phyloP scores from a whole-genome alignment of 2,113 vertebrate species.

The Dendrocopos noguchii region DNA sequence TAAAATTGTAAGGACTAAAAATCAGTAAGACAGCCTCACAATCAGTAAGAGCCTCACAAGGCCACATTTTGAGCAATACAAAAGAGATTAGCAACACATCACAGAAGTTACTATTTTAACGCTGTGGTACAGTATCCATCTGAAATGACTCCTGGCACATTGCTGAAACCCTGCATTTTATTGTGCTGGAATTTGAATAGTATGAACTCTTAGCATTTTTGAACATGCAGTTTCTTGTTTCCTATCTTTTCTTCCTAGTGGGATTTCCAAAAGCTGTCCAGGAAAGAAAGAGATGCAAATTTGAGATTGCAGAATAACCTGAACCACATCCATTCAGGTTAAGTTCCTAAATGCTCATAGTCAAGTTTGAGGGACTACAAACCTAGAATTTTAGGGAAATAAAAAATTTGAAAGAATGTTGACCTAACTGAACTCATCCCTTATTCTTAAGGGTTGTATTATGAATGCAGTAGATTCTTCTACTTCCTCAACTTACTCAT shows the following conservation, averaged over 20 bases:
- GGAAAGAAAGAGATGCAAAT: not conserved
- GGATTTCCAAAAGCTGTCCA: not conserved
- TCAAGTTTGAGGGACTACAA: not conserved
- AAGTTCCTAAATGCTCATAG: not conserved
- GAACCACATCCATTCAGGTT: not conserved
- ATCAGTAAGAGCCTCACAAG: not conserved
- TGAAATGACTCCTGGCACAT: not conserved
- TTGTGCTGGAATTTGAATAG: not conserved
- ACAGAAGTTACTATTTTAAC: not conserved
- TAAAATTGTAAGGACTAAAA: not conserved
- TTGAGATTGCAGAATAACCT: not conserved
- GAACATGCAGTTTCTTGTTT: not conserved
- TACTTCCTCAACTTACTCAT: not conserved
- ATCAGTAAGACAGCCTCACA: fast-evolving
- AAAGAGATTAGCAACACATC: not conserved
- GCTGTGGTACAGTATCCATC: fast-evolving
- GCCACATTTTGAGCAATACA: not conserved
- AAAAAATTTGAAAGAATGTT: not conserved
- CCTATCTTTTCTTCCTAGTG: not conserved
- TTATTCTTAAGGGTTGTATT: not conserved
- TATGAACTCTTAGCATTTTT: not conserved
- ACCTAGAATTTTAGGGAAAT: not conserved
- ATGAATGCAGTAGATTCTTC: not conserved
- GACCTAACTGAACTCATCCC: not conserved
- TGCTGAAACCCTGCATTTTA: not conserved